phyloP scores from a whole-genome alignment of 2,888 invertebrate species.

The Microdon myrmicae region DNA sequence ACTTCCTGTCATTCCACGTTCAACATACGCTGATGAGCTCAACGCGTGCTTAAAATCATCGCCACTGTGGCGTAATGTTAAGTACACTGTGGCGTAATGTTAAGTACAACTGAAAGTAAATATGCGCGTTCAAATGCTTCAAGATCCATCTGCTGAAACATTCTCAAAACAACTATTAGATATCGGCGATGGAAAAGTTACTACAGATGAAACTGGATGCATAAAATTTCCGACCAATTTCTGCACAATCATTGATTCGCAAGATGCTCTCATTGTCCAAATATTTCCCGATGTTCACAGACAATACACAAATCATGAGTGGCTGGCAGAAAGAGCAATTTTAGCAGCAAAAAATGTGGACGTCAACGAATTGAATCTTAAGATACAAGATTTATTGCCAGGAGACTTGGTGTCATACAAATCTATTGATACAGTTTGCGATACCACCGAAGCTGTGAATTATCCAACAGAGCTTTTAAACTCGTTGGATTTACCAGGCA shows the following conservation, averaged over 20 bases:
- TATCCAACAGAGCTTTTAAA: too few relatives aligned
- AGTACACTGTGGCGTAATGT: slow-evolving; percentile 51
- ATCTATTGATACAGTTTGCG: slow-evolving; percentile 7
- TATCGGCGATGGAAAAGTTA: slow-evolving; percentile 51
- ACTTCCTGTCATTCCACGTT: background rate
- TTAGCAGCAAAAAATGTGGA: slow-evolving; percentile 22
- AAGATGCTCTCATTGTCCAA: slow-evolving; percentile 7
- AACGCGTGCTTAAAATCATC: slow-evolving; percentile 20
- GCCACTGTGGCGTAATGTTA: slow-evolving; percentile 48
- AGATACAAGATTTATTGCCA: slow-evolving; percentile 23
- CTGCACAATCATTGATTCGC: slow-evolving; percentile 47
- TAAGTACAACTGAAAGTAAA: slow-evolving; percentile 54
- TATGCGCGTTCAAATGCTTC: slow-evolving; percentile 54
- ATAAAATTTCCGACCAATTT: slow-evolving; percentile 55
- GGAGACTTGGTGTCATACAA: slow-evolving; percentile 14
- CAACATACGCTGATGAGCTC: slow-evolving; percentile 11
- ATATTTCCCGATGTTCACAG: slow-evolving; percentile 4
- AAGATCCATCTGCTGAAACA: slow-evolving; percentile 55
- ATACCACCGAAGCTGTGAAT: slow-evolving; percentile 7
- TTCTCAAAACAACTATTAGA: slow-evolving; percentile 53
- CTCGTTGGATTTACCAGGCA: too few relatives aligned
- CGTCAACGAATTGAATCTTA: slow-evolving; percentile 14
- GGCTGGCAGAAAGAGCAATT: slow-evolving; percentile 21
- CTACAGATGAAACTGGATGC: slow-evolving; percentile 49
- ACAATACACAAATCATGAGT: slow-evolving; percentile 12